phyloP scores from a whole-genome alignment of 2,888 invertebrate genomes.

The Acleris laterana region DNA sequence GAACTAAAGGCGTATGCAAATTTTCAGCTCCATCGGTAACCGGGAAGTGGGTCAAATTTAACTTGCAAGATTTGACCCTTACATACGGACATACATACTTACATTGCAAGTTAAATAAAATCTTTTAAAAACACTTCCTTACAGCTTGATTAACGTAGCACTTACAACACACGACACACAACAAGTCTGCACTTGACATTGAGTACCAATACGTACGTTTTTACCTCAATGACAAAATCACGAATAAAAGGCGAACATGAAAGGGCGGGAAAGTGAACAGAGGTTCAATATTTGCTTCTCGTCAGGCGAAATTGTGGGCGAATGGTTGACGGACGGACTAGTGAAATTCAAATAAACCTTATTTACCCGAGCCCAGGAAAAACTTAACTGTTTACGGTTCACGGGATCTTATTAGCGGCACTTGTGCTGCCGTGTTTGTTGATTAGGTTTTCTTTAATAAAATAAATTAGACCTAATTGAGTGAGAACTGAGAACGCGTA shows the following conservation, averaged over 20 bases:
- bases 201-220: constrained; percentile 19
- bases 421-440: constrained; percentile 6
- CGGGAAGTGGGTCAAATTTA: too few species aligned
- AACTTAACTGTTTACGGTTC: constrained; percentile 31
- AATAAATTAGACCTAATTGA: neutral
- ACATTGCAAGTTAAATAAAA: too few species aligned
- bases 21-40: too few species aligned
- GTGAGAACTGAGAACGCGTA: too few species aligned
- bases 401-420: constrained; percentile 27
- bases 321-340: constrained; percentile 61
- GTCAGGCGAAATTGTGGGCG: constrained; percentile 66
- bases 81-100: too few species aligned
- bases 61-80: too few species aligned
- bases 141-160: neutral
- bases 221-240: constrained; percentile 45
- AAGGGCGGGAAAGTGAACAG: constrained; percentile 62
- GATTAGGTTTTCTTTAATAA: constrained; percentile 6
- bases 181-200: constrained; percentile 16
- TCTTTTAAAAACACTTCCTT: too few species aligned
- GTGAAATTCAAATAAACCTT: constrained; percentile 69
- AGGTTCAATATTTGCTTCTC: constrained; percentile 73
- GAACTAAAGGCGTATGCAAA: too few species aligned
- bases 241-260: constrained; percentile 56
- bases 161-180: neutral
- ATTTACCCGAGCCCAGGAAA: constrained; percentile 38